Percentiles rank a stretch among this genome's conserved stretches.
These are phyloP conservation scores for Rhadina sibilatrix DNA, from an alignment of 2,113 vertebrate species.

Conservation along the genomic window DNA sequence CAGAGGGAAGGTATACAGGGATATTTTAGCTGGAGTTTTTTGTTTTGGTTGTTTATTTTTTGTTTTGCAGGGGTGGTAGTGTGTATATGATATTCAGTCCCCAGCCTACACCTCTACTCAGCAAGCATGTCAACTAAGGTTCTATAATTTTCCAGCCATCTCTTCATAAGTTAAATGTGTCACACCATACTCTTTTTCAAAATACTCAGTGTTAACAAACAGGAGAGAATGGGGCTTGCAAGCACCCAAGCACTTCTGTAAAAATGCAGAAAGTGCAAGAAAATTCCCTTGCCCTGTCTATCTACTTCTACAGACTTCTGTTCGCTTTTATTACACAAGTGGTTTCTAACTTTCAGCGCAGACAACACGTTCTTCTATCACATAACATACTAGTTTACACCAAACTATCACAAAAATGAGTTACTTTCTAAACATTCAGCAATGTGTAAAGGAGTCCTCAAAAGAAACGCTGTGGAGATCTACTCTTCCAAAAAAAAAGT, in stretches of 20 bases:
- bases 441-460: background rate
- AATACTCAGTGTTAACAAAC: background rate
- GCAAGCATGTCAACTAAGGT: background rate
- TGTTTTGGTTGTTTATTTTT: background rate
- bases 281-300: background rate
- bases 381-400: background rate
- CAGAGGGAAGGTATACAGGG: background rate
- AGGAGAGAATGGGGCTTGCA: background rate
- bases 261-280: background rate
- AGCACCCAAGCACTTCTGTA: background rate
- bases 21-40: background rate
- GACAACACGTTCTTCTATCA: background rate
- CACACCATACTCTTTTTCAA: background rate
- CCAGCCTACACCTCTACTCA: background rate
- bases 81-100: background rate
- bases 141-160: background rate
- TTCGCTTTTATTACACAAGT: background rate
- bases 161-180: background rate
- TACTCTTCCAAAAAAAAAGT: background rate
- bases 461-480: background rate
- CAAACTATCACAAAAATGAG: background rate
- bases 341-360: background rate
- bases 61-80: no score
- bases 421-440: background rate
- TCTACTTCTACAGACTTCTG: background rate